Percentiles rank a stretch among this genome's conserved stretches.
Conservation (phyloP, 2,113 vertebrate species). For the Eublepharis macularius region DNA sequence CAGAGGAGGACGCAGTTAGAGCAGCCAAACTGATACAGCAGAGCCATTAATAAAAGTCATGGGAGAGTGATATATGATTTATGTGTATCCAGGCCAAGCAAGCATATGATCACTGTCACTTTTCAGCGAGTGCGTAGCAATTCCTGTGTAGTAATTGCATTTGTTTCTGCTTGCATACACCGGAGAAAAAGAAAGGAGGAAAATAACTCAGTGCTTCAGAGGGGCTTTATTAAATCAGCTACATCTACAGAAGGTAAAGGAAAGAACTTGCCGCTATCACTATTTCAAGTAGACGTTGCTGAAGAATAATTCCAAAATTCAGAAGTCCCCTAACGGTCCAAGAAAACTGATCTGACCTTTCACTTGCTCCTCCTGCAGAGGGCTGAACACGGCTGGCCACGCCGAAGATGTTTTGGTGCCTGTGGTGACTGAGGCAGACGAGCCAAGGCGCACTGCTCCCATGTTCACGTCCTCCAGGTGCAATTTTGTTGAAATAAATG, state of each 20-base stretch:
- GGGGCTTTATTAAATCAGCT: conserved; percentile 14
- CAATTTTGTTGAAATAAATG: neutral
- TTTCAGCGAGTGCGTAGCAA: neutral
- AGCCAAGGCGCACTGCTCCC: no score
- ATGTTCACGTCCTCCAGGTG: no score
- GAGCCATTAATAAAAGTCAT: neutral
- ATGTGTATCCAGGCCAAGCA: conserved; percentile 20
- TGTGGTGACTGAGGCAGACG: no score
- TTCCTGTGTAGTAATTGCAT: neutral
- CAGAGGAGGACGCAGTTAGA: neutral
- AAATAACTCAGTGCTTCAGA: neutral
- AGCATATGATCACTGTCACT: neutral
- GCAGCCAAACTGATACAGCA: neutral
- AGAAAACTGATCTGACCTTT: neutral
- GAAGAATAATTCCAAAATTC: neutral
- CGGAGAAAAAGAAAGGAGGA: neutral
- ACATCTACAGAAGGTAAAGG: neutral
- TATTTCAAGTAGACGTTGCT: neutral
- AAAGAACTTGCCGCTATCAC: neutral
- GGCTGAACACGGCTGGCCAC: neutral
- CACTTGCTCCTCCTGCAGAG: neutral
- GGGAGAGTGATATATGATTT: neutral
- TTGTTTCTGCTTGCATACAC: conserved; percentile 1
- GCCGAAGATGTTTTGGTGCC: neutral
- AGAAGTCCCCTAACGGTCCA: neutral